Conservation (phyloP, 2,888 invertebrate species). For the Lasioglossum oenotherae region DNA sequence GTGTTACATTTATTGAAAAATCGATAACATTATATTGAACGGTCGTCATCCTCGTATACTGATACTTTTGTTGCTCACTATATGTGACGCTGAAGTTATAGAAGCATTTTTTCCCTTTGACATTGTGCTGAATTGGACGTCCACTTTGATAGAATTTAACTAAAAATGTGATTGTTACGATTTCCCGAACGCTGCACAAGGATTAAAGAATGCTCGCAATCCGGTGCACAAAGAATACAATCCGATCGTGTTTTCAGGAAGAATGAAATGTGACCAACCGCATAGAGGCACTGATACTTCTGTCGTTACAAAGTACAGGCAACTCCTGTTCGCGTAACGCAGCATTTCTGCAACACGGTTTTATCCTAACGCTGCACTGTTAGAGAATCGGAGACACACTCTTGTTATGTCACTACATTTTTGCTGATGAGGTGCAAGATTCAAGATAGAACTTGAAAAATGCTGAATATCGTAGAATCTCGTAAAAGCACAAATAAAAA, state of each 20-base stretch:
- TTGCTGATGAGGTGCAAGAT: neutral
- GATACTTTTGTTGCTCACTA: neutral
- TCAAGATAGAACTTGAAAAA: neutral
- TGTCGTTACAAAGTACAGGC: neutral
- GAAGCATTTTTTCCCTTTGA: neutral
- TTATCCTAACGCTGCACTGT: neutral
- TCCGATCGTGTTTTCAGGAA: neutral
- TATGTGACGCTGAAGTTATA: neutral
- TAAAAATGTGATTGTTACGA: neutral
- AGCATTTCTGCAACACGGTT: neutral
- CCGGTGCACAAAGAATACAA: neutral
- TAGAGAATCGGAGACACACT: neutral
- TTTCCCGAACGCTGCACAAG: neutral
- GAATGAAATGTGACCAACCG: neutral
- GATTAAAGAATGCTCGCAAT: neutral
- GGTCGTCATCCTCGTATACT: neutral
- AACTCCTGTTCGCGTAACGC: neutral
- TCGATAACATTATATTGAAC: neutral
- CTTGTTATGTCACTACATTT: neutral
- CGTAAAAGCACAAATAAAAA: neutral
- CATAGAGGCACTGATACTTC: neutral
- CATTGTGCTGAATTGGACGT: neutral
- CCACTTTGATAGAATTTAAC: neutral
- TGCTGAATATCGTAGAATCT: neutral
- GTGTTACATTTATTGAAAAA: neutral